Conservation (phyloP, 2,888 invertebrate species). For the Tinea pellionella region DNA sequence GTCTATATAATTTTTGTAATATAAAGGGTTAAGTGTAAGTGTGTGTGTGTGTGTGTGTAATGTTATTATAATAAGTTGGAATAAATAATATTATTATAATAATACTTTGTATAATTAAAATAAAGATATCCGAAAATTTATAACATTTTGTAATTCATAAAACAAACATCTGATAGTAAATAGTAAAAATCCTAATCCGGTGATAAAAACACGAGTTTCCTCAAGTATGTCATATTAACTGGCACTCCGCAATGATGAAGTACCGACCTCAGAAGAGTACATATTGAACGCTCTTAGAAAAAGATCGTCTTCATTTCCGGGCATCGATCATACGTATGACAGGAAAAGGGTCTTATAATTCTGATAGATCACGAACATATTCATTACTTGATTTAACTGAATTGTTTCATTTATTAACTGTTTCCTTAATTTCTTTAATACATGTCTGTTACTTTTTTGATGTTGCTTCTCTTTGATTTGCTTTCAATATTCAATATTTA, state of each 20-base stretch:
- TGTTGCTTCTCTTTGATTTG: too few species aligned
- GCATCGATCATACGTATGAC: conserved; percentile 62
- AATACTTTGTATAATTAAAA: too few species aligned
- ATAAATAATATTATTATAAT: too few species aligned
- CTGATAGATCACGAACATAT: conserved; percentile 61
- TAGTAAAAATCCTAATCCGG: neutral
- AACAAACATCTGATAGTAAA: neutral
- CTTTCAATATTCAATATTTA: too few species aligned
- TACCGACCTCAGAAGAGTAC: conserved; percentile 30
- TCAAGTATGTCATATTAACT: conserved; percentile 2
- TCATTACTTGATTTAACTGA: conserved; percentile 30
- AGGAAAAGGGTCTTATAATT: conserved; percentile 60
- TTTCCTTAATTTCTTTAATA: neutral
- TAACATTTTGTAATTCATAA: neutral
- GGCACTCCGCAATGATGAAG: conserved; percentile 28
- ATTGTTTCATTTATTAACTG: neutral
- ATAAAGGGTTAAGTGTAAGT: too few species aligned
- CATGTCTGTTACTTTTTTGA: too few species aligned
- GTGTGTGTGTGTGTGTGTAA: too few species aligned
- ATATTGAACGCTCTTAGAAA: conserved; percentile 55
- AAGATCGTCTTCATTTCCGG: conserved; percentile 66
- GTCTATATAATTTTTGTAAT: neutral
- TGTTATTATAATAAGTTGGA: too few species aligned
- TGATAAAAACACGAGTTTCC: neutral
- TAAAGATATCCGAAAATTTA: too few species aligned